Evolutionary conservation across 2,888 invertebrate genomes (phyloP).

Genomic region (Gasteruption jaculator): DNA sequence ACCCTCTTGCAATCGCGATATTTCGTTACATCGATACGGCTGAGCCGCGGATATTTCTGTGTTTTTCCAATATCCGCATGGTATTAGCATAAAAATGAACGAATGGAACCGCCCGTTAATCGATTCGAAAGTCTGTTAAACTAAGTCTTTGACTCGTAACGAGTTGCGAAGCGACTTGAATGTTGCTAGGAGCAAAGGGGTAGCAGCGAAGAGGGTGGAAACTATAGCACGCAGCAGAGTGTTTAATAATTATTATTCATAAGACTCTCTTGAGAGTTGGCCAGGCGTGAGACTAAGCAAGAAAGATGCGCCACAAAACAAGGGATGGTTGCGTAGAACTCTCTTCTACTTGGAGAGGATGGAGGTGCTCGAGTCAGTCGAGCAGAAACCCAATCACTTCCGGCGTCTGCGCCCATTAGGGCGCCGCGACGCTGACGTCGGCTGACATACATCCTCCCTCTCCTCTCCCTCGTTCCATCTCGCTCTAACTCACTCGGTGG

Average conservation of each 20-base stretch:
- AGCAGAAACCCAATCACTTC: conserved; percentile 60
- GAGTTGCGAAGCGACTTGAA: too few species aligned
- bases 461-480: conserved; percentile 21
- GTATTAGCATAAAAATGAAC: too few species aligned
- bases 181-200: too few species aligned
- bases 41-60: too few species aligned
- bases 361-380: conserved; percentile 50
- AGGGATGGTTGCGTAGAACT: conserved; percentile 32
- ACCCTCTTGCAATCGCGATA: too few species aligned
- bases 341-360: conserved; percentile 31
- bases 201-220: too few species aligned
- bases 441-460: conserved; percentile 47
- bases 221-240: conserved; percentile 20
- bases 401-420: conserved; percentile 58
- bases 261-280: conserved; percentile 42
- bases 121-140: too few species aligned
- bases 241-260: conserved; percentile 50
- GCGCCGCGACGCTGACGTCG: conserved; percentile 53
- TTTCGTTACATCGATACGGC: too few species aligned
- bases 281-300: conserved; percentile 47
- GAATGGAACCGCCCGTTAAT: too few species aligned
- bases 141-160: too few species aligned
- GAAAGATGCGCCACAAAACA: conserved; percentile 49
- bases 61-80: too few species aligned
- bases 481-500: too few species aligned